Percentiles rank a stretch among this genome's conserved stretches.
Conservation (phyloP, 1,140 invertebrate species). For the Camponotus floridanus region DNA sequence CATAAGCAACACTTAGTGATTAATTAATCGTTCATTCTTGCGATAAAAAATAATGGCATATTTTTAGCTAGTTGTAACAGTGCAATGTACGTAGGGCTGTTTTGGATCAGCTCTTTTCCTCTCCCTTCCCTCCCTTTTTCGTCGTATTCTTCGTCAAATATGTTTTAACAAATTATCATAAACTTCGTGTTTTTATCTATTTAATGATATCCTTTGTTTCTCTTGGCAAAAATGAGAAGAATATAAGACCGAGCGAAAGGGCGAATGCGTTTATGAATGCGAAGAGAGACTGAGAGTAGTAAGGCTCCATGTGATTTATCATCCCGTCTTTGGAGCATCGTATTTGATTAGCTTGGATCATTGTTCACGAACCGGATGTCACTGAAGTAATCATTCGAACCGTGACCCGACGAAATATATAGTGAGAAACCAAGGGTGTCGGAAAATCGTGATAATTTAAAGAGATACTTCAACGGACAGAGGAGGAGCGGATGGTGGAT, state of each 20-base stretch:
- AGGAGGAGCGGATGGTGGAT: not conserved
- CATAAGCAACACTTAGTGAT: conserved; percentile 78
- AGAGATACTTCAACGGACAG: not conserved
- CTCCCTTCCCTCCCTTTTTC: conserved; percentile 55
- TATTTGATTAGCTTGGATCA: conserved; percentile 52
- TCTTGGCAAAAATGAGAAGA: conserved; percentile 57
- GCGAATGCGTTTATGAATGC: conserved; percentile 11
- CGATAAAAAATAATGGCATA: conserved; percentile 52
- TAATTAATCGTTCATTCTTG: conserved; percentile 79
- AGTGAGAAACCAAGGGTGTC: conserved; percentile 14
- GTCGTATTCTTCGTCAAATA: conserved; percentile 59
- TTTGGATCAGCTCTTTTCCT: conserved; percentile 39
- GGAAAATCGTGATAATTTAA: conserved; percentile 27
- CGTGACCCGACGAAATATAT: not conserved
- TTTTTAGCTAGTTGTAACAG: conserved; percentile 60
- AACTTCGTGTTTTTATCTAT: conserved; percentile 61
- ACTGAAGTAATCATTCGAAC: conserved; percentile 2
- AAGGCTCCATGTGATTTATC: conserved; percentile 47
- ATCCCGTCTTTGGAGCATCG: conserved; percentile 38
- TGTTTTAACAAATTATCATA: conserved; percentile 54
- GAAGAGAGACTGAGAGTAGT: conserved; percentile 30
- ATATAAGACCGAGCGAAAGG: conserved; percentile 29
- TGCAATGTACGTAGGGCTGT: conserved; percentile 70
- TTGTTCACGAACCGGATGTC: conserved; percentile 27
- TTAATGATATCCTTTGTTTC: conserved; percentile 47